These are phyloP conservation scores for Malacosoma neustria DNA, from an alignment of 2,888 invertebrate genomes.

Conservation along the genomic window DNA sequence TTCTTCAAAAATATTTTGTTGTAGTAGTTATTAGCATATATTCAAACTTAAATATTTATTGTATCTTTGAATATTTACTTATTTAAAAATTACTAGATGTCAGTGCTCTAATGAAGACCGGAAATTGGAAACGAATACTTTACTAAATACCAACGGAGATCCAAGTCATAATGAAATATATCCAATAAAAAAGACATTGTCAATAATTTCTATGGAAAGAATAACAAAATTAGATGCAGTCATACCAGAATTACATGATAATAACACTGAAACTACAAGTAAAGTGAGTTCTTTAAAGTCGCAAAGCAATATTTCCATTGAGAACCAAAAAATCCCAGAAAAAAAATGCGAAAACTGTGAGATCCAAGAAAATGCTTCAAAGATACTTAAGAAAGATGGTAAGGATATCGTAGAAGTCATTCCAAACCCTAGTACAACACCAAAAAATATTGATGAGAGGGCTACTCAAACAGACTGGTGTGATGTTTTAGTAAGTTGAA, in stretches of 20 bases:
- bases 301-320: neutral
- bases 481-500: conserved; percentile 35
- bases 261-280: too few species aligned
- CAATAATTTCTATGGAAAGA: conserved; percentile 10
- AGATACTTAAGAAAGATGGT: neutral
- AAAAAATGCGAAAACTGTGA: neutral
- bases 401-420: neutral
- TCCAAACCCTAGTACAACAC: neutral
- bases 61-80: too few species aligned
- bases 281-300: neutral
- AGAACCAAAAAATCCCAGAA: neutral
- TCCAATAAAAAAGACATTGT: conserved; percentile 10
- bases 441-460: conserved; percentile 9
- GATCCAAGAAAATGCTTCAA: neutral
- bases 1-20: neutral
- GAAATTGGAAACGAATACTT: conserved; percentile 1
- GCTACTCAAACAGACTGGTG: conserved; percentile 46
- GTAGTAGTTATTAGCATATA: too few species aligned
- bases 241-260: too few species aligned
- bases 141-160: conserved; percentile 2
- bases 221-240: neutral
- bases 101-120: conserved; percentile 7
- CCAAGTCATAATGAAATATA: conserved; percentile 4
- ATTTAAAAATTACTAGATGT: conserved; percentile 6
- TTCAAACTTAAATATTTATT: too few species aligned